A percentile compares a stretch with the other conserved stretches of the same genome.
phyloP scores from a whole-genome alignment of 2,888 invertebrate genomes.

The Chesias legatella region DNA sequence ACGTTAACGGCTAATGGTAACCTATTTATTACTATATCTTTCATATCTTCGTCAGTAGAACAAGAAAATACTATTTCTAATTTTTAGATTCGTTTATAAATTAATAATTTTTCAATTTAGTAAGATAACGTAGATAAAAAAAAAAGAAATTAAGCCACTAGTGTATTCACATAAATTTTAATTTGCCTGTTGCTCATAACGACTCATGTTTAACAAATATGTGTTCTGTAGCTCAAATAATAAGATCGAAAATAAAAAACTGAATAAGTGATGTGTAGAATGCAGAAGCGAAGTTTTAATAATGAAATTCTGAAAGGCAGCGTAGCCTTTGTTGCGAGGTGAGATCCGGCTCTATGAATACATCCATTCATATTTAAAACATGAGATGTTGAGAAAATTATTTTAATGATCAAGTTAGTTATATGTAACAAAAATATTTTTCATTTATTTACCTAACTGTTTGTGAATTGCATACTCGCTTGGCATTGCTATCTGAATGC shows the following conservation, averaged over 20 bases:
- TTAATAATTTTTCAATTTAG: no score
- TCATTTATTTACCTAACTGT: no score
- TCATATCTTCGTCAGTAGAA: no score
- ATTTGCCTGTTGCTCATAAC: slow-evolving; percentile 15
- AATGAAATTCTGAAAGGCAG: slow-evolving; percentile 23
- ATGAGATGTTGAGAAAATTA: not conserved
- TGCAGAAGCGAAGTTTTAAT: slow-evolving; percentile 19
- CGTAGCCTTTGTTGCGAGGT: slow-evolving; percentile 15
- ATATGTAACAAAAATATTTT: no score
- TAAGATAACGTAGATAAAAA: no score
- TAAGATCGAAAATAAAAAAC: slow-evolving; percentile 19
- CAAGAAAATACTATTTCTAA: not conserved
- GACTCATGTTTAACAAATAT: not conserved
- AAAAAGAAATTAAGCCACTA: not conserved
- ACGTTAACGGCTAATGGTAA: slow-evolving; percentile 32
- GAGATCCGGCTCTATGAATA: slow-evolving; percentile 14
- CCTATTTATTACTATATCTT: not conserved
- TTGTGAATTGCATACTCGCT: no score
- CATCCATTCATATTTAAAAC: slow-evolving; percentile 2
- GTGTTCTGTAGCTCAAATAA: slow-evolving; percentile 5
- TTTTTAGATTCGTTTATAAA: no score
- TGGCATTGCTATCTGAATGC: no score
- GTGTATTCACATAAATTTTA: not conserved
- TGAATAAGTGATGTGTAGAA: slow-evolving; percentile 22
- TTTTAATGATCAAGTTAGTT: no score